Percentiles rank a stretch among this genome's conserved stretches.
phyloP scores from a whole-genome alignment of 1,140 invertebrate genomes.

The Drosophila mauritiana region DNA sequence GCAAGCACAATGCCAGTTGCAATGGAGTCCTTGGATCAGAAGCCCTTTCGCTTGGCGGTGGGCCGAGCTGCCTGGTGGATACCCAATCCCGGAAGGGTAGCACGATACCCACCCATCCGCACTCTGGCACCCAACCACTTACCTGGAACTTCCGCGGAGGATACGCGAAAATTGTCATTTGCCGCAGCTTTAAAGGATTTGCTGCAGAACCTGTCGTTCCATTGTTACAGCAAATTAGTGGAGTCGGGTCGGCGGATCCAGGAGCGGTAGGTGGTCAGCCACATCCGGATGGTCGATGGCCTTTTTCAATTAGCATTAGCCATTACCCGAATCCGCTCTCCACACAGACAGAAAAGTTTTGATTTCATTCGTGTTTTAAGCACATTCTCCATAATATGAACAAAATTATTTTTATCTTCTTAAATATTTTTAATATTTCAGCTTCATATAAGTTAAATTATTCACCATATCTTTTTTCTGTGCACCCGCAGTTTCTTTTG shows the following conservation, averaged over 20 bases:
- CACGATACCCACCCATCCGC: not conserved
- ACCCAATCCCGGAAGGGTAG: constrained; percentile 24
- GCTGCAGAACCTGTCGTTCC: constrained; percentile 78
- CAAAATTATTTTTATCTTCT: no score
- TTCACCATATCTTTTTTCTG: not conserved
- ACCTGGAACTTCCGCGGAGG: constrained; percentile 31
- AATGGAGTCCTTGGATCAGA: constrained; percentile 61
- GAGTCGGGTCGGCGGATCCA: constrained; percentile 66
- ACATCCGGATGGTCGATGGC: constrained; percentile 2
- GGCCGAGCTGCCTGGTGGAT: constrained; percentile 79
- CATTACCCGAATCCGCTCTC: constrained; percentile 24
- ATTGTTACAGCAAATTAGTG: constrained; percentile 84
- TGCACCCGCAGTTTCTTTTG: constrained; percentile 85
- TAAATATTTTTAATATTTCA: not conserved
- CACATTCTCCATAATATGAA: no score
- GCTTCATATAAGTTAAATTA: not conserved
- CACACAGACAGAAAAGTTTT: not conserved
- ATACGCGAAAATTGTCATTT: constrained; percentile 75
- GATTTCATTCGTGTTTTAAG: no score
- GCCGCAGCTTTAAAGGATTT: constrained; percentile 78
- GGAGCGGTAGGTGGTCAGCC: constrained; percentile 64
- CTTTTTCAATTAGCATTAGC: constrained; percentile 64
- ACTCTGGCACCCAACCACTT: constrained; percentile 6
- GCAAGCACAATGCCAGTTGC: constrained; percentile 52
- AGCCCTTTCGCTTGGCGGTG: constrained; percentile 39